Conservation (phyloP, 2,797 vertebrate genomes). For the Xiphophorus birchmanni region DNA sequence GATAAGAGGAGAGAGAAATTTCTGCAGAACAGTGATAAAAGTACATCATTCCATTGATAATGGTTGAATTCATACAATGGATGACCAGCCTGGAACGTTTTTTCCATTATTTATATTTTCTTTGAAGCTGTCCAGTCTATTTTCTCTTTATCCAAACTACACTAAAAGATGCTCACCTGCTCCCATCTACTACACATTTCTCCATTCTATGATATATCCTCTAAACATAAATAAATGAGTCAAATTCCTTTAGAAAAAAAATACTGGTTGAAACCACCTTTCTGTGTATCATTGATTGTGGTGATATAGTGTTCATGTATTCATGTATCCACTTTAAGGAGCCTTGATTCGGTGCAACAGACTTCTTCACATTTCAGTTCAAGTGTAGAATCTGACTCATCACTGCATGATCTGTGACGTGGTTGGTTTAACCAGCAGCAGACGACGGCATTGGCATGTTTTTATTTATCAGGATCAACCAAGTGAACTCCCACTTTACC, state of each 20-base stretch:
- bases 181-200: neutral
- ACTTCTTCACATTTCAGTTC: neutral
- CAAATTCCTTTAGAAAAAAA: neutral
- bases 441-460: neutral
- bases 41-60: neutral
- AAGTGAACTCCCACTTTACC: neutral
- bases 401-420: neutral
- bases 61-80: neutral
- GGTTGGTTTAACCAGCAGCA: neutral
- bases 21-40: conserved; percentile 1
- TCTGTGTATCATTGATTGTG: neutral
- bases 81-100: neutral
- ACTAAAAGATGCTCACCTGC: neutral
- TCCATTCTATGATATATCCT: neutral
- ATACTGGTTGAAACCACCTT: neutral
- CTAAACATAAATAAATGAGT: neutral
- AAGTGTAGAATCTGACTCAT: neutral
- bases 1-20: neutral
- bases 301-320: neutral
- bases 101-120: neutral
- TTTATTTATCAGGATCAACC: neutral
- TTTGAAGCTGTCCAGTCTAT: neutral
- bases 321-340: neutral
- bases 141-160: neutral
- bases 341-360: neutral